Percentiles rank a stretch among this genome's conserved stretches.
Evolutionary conservation across 1,140 invertebrate species (phyloP).

Genomic region (Magallana gigas): DNA sequence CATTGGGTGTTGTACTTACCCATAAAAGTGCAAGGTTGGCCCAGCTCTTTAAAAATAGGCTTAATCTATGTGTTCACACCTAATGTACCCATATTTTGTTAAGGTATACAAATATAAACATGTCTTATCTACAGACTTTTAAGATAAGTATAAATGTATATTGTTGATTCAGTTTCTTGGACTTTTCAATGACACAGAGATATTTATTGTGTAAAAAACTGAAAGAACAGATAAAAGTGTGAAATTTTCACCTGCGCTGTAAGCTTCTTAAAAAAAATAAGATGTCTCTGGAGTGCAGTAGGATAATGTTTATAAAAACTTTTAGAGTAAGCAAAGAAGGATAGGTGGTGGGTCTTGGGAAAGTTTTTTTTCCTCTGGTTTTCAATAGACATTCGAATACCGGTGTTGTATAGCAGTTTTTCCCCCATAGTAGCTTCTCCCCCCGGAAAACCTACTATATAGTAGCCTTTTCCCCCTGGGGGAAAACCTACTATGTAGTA

Average conservation of each 20-base stretch:
- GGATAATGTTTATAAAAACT: not conserved
- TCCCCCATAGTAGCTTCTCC: too few species aligned
- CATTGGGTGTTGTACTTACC: too few species aligned
- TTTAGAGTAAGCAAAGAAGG: not conserved
- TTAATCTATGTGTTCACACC: slow-evolving; percentile 30
- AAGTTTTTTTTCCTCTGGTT: not conserved
- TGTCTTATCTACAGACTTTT: not conserved
- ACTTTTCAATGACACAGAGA: not conserved
- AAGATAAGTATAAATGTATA: slow-evolving; percentile 14
- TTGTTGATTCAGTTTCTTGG: not conserved
- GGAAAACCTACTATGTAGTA: too few species aligned
- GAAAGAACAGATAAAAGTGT: not conserved
- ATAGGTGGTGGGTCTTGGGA: not conserved
- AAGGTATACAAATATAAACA: slow-evolving; percentile 22
- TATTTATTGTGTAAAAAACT: slow-evolving; percentile 6
- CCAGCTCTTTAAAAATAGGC: not conserved
- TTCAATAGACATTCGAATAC: not conserved
- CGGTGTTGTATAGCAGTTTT: too few species aligned
- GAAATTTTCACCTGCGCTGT: not conserved
- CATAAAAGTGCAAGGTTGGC: not conserved
- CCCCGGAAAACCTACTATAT: too few species aligned
- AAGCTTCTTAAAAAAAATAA: not conserved
- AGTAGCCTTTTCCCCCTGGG: too few species aligned
- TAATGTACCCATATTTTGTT: slow-evolving; percentile 3
- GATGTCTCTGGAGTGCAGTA: not conserved